Conservation (phyloP, 2,888 invertebrate species). For the Cordilura impudica region DNA sequence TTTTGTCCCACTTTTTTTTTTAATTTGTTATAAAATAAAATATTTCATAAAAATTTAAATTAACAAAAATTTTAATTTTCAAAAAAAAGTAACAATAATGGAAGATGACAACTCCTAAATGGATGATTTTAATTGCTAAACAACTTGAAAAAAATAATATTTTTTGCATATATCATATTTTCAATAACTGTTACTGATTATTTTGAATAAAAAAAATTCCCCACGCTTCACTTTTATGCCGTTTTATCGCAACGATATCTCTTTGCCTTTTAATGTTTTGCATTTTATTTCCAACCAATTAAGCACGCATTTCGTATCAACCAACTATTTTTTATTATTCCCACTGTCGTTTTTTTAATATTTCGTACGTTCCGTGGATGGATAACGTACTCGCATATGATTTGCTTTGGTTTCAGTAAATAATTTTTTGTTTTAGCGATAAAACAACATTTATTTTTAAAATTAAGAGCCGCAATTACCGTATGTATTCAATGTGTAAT, state of each 20-base stretch:
- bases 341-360: constrained; percentile 9
- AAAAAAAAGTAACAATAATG: no score
- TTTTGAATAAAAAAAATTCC: not conserved
- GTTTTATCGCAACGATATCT: not conserved
- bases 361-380: constrained; percentile 22
- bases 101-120: no score
- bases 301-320: constrained; percentile 67
- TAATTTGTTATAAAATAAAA: no score
- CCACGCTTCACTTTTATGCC: not conserved
- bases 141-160: no score
- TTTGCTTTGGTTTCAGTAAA: no score
- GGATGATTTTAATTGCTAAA: no score
- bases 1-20: no score
- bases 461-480: constrained; percentile 57
- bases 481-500: constrained; percentile 52
- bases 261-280: constrained; percentile 37
- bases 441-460: not conserved
- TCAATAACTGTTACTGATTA: not conserved
- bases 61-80: no score
- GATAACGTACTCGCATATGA: not conserved
- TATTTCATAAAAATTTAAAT: no score
- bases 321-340: constrained; percentile 39
- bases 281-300: constrained; percentile 71
- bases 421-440: constrained; percentile 29
- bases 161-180: no score